Base-by-base conservation (phyloP, 92 coral and sea anemone species). In the Palythoa caribaeorum region DNA sequence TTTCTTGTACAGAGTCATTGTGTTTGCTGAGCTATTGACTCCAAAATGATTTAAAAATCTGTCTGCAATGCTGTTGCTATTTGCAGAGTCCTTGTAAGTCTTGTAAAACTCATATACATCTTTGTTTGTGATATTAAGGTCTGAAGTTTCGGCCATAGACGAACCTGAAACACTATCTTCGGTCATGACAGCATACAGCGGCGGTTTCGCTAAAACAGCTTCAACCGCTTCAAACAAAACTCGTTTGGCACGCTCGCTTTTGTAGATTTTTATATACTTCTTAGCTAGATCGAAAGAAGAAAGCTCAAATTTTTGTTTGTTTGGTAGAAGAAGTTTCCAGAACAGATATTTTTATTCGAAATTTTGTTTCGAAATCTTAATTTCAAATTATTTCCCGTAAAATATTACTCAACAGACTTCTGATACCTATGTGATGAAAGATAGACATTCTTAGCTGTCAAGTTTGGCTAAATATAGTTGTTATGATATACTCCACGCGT, bases 81-180 rank as follows among this genome's bases (percentile, higher is more conserved):
- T 28, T 71, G 13, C 72, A 19, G 76, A 71, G 76, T 19, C 76
- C 76, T 71, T 71, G 76, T 28, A 19, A 9, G 19, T n/a, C 19
- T 9, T 71, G 20, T 2, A 71, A 71, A 71, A 71, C 76, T 71
- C 76, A 28, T 71, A 71, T 9, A 71, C 38, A 71, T 71, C 44
- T 60, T 13, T 60, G 20, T 71, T 71, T 71, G 76, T 71, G 76
- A 71, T 71, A 71, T 71, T 19, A 71, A 28, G 19, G 19, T 71
- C 76, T 39, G 76, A 28, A 71, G 76, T 71, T n/a, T 19, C 38
- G 20, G 76, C 76, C 76, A 71, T 71, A 71, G 76, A 71, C n/a
- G 76, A 71, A 71, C 76, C 76, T 71, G 76, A 71, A 71, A 71
- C 76, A 71, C 19, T 71, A n/a, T 71, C 76, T 19, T 19, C 40